These are phyloP conservation scores for Tinamus guttatus DNA, from an alignment of 2,113 vertebrate genomes.

Conservation along the genomic window DNA sequence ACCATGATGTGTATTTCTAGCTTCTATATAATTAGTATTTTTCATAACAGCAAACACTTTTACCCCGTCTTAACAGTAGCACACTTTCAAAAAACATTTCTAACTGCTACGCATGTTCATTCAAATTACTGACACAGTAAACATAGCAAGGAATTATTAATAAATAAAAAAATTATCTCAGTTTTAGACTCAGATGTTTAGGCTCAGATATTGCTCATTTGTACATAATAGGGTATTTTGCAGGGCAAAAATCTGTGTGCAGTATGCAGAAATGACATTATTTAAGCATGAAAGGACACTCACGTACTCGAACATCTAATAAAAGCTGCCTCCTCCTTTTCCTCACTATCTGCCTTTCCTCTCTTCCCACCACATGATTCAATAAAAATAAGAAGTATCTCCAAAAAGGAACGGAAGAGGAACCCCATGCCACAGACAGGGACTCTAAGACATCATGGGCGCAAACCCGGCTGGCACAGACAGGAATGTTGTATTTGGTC, in stretches of 20 bases:
- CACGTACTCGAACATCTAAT: neutral
- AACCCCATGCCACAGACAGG: fast-evolving
- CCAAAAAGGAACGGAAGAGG: neutral
- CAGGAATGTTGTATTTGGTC: fast-evolving
- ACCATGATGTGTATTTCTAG: neutral
- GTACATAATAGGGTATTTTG: neutral
- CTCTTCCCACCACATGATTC: neutral
- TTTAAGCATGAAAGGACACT: neutral
- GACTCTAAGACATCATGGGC: neutral
- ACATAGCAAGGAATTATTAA: neutral
- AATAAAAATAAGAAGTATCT: neutral
- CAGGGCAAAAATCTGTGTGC: neutral
- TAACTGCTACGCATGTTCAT: neutral
- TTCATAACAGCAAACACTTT: neutral
- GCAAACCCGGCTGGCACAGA: neutral
- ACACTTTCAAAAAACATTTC: neutral
- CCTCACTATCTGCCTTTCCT: neutral
- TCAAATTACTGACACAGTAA: neutral
- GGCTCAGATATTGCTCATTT: neutral
- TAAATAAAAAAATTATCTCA: neutral
- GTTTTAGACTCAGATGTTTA: too few species aligned
- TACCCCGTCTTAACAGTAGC: neutral
- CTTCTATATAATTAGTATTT: neutral
- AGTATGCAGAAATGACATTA: neutral
- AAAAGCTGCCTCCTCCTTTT: neutral